A percentile compares a stretch with the other conserved stretches of the same genome.
These are phyloP conservation scores for Scomber colias DNA, from an alignment of 2,113 vertebrate genomes.

Conservation along the genomic window DNA sequence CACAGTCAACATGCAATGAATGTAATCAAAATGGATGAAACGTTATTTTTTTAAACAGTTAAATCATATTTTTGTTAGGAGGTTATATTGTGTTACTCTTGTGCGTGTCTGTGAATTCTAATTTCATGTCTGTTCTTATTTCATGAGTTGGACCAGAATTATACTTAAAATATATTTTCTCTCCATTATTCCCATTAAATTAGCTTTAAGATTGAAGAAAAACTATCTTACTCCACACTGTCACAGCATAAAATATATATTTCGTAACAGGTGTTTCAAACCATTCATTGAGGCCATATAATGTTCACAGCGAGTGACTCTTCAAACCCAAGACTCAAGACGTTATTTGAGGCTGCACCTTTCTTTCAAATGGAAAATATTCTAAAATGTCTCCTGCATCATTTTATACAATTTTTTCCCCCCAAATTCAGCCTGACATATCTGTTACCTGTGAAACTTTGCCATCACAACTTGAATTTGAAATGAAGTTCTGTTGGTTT, in stretches of 20 bases:
- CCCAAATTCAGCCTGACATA: constrained; percentile 2
- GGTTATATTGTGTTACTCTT: neutral
- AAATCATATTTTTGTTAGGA: constrained; percentile 1
- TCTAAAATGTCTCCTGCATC: neutral
- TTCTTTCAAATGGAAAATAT: constrained; percentile 29
- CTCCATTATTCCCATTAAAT: neutral
- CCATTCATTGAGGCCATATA: constrained; percentile 6
- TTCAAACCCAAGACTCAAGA: constrained; percentile 4
- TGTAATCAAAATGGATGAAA: constrained; percentile 29
- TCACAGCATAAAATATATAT: neutral
- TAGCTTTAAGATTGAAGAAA: neutral
- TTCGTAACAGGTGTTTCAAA: neutral
- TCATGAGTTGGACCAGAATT: neutral
- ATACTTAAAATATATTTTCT: neutral
- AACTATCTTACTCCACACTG: neutral
- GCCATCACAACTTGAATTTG: neutral
- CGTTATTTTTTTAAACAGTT: neutral
- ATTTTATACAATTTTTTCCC: neutral
- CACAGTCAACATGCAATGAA: constrained; percentile 29
- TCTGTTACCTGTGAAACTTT: constrained; percentile 19
- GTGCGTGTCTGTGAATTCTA: neutral
- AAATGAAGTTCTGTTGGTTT: neutral
- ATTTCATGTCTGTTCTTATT: neutral
- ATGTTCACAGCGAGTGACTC: constrained; percentile 28
- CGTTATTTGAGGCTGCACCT: neutral